phyloP scores from a whole-genome alignment of 2,113 vertebrate genomes.

The Serinus canaria region DNA sequence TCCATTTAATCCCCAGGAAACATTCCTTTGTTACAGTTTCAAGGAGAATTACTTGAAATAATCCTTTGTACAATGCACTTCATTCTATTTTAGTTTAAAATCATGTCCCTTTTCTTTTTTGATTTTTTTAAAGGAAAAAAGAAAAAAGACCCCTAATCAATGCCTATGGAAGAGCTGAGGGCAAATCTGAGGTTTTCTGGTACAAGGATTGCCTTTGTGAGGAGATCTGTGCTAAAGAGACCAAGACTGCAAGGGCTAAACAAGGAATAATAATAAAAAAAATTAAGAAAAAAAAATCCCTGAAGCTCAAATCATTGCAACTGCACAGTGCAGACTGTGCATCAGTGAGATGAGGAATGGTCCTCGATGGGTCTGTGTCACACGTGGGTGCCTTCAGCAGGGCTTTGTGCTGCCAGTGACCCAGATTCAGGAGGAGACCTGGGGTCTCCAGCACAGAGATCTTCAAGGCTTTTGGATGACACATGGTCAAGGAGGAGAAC shows the following conservation, averaged over 20 bases:
- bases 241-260: constrained; percentile 55
- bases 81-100: constrained; percentile 83
- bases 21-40: constrained; percentile 83
- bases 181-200: constrained; percentile 68
- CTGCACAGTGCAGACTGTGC: constrained; percentile 46
- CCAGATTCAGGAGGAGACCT: constrained; percentile 53
- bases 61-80: constrained; percentile 80
- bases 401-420: constrained; percentile 40
- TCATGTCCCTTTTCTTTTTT: constrained; percentile 76
- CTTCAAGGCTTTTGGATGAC: constrained; percentile 34
- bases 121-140: constrained; percentile 51
- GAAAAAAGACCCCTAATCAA: constrained; percentile 73
- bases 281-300: accelerated
- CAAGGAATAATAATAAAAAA: constrained; percentile 20
- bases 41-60: constrained; percentile 88
- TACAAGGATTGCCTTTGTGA: constrained; percentile 72
- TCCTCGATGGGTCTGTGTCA: not conserved
- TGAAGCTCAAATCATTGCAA: constrained; percentile 53
- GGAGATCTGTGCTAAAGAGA: constrained; percentile 61
- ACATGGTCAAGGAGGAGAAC: constrained; percentile 15
- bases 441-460: not conserved
- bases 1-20: constrained; percentile 86
- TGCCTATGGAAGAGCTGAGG: constrained; percentile 71
- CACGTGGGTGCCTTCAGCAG: not conserved
- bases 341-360: not conserved